Evolutionary conservation across 2,113 vertebrate species (phyloP).

Genomic region (Lycaon pictus): DNA sequence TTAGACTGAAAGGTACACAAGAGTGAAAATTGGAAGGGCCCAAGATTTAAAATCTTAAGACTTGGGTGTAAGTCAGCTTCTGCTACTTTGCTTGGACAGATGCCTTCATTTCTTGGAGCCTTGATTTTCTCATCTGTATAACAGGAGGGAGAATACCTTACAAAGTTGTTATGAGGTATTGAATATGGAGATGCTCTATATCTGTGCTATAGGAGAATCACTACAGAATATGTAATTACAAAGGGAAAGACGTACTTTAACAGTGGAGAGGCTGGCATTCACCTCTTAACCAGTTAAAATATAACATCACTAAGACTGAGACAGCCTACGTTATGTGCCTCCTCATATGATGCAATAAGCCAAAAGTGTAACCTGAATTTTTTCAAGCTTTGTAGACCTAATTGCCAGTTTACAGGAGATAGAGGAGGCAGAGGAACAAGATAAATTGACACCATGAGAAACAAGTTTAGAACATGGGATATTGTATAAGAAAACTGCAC

Average conservation of each 20-base stretch:
- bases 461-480: neutral
- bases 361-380: constrained; percentile 15
- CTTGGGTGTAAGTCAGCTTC: neutral
- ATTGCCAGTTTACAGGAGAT: constrained; percentile 29
- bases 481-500: neutral
- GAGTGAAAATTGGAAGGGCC: neutral
- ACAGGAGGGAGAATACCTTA: constrained; percentile 39
- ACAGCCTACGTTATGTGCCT: neutral
- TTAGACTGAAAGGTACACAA: neutral
- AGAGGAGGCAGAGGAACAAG: neutral
- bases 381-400: constrained; percentile 10
- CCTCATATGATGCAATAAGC: neutral
- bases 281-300: constrained; percentile 18
- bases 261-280: constrained; percentile 18
- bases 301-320: neutral
- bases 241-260: neutral
- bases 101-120: constrained; percentile 26
- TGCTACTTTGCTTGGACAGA: neutral
- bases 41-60: neutral
- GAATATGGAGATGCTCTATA: constrained; percentile 11
- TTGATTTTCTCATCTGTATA: constrained; percentile 7
- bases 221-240: neutral
- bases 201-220: neutral
- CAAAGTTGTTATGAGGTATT: neutral
- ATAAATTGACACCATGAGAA: neutral